Evolutionary conservation across 2,797 vertebrate genomes (phyloP).

Genomic region (Coilia nasus): DNA sequence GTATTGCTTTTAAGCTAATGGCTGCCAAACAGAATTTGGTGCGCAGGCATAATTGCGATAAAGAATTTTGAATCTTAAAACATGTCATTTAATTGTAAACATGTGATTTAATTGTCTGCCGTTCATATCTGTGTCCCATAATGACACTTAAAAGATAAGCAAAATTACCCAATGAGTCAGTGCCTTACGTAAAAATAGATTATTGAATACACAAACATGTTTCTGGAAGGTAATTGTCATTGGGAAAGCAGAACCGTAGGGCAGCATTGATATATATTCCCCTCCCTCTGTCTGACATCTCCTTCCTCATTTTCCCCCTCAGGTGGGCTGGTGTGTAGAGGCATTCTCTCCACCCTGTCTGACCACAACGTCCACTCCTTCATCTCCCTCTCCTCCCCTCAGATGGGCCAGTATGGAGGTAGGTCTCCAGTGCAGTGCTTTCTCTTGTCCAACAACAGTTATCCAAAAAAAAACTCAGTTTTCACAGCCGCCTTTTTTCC

Average conservation of each 20-base stretch:
- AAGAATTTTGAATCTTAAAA: no score
- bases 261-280: neutral
- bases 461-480: neutral
- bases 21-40: no score
- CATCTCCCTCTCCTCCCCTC: constrained; percentile 89
- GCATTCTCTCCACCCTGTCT: constrained; percentile 83
- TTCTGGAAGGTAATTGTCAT: neutral
- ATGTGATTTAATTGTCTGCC: no score
- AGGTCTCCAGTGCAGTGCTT: constrained; percentile 42
- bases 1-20: no score
- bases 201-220: no score
- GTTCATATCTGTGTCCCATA: no score
- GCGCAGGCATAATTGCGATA: no score
- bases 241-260: neutral
- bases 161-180: neutral
- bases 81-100: no score
- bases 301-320: neutral
- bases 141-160: no score
- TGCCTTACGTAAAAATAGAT: neutral
- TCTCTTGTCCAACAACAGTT: neutral
- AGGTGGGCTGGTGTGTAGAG: constrained; percentile 90
- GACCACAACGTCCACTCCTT: constrained; percentile 90
- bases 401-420: constrained; percentile 93
- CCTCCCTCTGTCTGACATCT: neutral
- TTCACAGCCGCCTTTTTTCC: neutral